Evolutionary conservation across 2,888 invertebrate genomes (phyloP).

Genomic region (Lithodes maja): DNA sequence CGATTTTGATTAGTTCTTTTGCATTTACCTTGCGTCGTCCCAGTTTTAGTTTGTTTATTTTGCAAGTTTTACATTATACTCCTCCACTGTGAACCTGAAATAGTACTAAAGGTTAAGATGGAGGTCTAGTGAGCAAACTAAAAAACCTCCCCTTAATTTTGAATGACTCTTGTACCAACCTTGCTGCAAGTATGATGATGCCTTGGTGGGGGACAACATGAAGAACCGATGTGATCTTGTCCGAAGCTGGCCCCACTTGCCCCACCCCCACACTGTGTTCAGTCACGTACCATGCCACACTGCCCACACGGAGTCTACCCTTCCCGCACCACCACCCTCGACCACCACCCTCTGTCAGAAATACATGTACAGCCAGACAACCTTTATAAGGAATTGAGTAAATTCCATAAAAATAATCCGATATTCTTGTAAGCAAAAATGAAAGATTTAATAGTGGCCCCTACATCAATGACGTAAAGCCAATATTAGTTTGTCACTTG

Average conservation of each 20-base stretch:
- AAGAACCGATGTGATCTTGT: slow-evolving; percentile 51
- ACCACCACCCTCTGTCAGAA: background rate
- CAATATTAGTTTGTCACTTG: too few species aligned
- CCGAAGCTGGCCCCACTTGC: slow-evolving; percentile 48
- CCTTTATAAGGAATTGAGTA: too few species aligned
- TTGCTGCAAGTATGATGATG: slow-evolving; percentile 65
- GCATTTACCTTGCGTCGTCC: too few species aligned
- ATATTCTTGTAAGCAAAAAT: too few species aligned
- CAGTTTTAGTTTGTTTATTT: too few species aligned
- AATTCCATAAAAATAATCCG: too few species aligned
- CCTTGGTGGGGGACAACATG: slow-evolving; percentile 68
- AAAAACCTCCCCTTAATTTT: too few species aligned
- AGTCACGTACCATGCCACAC: slow-evolving; percentile 54
- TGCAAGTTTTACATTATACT: background rate
- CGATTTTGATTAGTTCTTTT: too few species aligned
- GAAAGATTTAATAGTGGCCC: too few species aligned
- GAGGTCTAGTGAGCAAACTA: too few species aligned
- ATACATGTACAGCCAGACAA: background rate
- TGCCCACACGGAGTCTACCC: slow-evolving; percentile 39
- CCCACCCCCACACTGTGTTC: slow-evolving; percentile 59
- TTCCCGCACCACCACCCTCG: slow-evolving; percentile 48
- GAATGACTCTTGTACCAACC: slow-evolving; percentile 27
- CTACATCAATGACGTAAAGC: too few species aligned
- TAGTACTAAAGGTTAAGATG: too few species aligned
- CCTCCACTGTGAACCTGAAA: background rate